These are phyloP conservation scores for Ischnura elegans DNA, from an alignment of 2,888 invertebrate genomes.

Conservation along the genomic window DNA sequence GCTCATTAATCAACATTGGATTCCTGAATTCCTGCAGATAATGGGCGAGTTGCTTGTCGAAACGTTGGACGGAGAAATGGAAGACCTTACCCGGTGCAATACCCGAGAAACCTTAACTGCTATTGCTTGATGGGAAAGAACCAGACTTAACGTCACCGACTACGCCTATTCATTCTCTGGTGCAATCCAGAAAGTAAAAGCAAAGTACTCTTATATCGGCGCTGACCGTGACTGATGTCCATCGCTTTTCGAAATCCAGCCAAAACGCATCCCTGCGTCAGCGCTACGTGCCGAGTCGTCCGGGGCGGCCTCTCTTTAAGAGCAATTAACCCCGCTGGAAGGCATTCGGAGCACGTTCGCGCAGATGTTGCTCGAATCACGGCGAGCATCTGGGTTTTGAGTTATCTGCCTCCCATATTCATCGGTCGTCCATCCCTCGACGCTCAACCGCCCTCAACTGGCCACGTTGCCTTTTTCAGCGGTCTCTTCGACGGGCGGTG, in stretches of 20 bases:
- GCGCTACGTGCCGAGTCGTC: no score
- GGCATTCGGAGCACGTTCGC: conserved; percentile 13
- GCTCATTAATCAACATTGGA: no score
- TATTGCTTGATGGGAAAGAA: no score
- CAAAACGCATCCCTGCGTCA: background rate
- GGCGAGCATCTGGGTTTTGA: conserved; percentile 39
- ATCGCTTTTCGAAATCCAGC: background rate
- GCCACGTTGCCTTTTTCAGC: background rate
- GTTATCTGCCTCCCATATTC: background rate
- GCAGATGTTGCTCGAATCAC: conserved; percentile 17
- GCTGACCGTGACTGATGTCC: background rate
- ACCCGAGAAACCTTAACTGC: no score
- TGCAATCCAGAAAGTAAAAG: no score
- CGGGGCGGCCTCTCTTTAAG: background rate
- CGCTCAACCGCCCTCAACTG: no score
- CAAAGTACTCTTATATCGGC: background rate
- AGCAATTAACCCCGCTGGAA: background rate
- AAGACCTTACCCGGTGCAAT: no score
- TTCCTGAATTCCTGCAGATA: no score
- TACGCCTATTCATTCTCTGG: no score
- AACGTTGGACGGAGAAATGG: no score
- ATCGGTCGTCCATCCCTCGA: background rate
- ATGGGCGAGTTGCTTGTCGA: no score
- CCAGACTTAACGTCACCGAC: no score
- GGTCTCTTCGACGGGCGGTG: background rate